Conservation (phyloP, 1,140 invertebrate genomes). For the Rhagoletis pomonella region DNA sequence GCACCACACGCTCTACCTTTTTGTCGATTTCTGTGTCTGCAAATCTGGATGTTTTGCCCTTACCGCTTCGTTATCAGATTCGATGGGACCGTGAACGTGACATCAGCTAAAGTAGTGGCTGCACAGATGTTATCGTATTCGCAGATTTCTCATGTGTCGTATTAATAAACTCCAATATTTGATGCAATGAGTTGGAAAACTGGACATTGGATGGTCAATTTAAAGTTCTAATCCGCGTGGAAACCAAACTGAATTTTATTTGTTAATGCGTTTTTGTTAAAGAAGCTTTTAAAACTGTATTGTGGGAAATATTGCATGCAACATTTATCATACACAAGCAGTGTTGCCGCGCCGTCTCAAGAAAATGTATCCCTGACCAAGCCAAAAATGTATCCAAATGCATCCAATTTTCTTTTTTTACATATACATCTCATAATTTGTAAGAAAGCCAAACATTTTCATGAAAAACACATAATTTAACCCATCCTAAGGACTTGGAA, state of each 20-base stretch:
- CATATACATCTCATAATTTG: too few species aligned
- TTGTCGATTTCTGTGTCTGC: not conserved
- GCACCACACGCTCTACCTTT: conserved; percentile 15
- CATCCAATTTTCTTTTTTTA: too few species aligned
- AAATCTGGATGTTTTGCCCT: not conserved
- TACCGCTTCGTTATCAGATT: not conserved
- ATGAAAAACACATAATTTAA: too few species aligned
- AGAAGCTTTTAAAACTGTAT: too few species aligned
- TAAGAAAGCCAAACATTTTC: too few species aligned
- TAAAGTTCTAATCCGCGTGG: conserved; percentile 41
- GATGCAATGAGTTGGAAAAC: conserved; percentile 43
- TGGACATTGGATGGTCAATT: not conserved
- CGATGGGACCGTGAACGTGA: not conserved
- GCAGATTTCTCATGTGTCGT: conserved; percentile 34
- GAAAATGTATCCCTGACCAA: too few species aligned
- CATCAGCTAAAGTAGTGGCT: conserved; percentile 14
- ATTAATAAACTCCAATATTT: conserved; percentile 3
- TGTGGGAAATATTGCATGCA: too few species aligned
- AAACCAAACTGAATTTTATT: not conserved
- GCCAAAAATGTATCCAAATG: too few species aligned
- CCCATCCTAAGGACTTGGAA: too few species aligned
- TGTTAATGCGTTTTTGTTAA: too few species aligned
- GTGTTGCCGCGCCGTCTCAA: too few species aligned
- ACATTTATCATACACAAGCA: too few species aligned
- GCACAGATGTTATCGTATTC: conserved; percentile 18